A percentile compares a stretch with the other conserved stretches of the same genome.
These are phyloP conservation scores for Halocaridina rubra DNA, from an alignment of 2,888 invertebrate species.

Conservation along the genomic window DNA sequence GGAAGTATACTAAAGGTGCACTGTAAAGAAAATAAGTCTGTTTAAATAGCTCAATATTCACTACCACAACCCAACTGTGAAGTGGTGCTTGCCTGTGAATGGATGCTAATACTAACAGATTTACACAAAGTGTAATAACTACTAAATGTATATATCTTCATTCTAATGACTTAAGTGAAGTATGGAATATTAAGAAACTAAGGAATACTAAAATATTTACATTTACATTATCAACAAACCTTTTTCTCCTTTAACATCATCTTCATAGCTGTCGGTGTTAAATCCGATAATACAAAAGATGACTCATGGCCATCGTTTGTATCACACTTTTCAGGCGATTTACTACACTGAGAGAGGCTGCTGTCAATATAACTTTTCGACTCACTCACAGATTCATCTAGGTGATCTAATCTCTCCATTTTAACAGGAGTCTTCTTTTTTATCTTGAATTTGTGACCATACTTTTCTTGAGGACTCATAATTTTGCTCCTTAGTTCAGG, in stretches of 20 bases:
- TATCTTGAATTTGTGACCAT: slow-evolving; percentile 32
- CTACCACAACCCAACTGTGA: too few species aligned
- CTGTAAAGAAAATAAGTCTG: too few species aligned
- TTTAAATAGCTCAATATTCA: too few species aligned
- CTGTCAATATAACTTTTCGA: too few species aligned
- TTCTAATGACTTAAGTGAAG: too few species aligned
- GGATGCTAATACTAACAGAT: too few species aligned
- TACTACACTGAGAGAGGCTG: background rate
- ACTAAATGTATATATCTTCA: background rate
- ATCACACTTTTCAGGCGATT: background rate
- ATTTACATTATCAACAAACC: slow-evolving; percentile 31
- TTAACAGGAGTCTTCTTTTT: slow-evolving; percentile 11
- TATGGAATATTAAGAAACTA: too few species aligned
- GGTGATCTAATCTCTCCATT: background rate
- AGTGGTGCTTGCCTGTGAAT: too few species aligned
- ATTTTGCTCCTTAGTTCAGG: slow-evolving; percentile 1
- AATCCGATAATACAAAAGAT: slow-evolving; percentile 10
- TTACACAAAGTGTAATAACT: too few species aligned
- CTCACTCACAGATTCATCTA: background rate
- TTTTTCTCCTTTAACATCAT: slow-evolving; percentile 33
- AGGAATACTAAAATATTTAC: too few species aligned
- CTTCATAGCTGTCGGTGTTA: slow-evolving; percentile 30
- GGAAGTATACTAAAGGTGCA: too few species aligned
- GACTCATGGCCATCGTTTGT: too few species aligned
- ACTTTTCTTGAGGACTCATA: slow-evolving; percentile 22